Conservation (phyloP, 2,113 vertebrate genomes). For the Cyprinodon variegatus region DNA sequence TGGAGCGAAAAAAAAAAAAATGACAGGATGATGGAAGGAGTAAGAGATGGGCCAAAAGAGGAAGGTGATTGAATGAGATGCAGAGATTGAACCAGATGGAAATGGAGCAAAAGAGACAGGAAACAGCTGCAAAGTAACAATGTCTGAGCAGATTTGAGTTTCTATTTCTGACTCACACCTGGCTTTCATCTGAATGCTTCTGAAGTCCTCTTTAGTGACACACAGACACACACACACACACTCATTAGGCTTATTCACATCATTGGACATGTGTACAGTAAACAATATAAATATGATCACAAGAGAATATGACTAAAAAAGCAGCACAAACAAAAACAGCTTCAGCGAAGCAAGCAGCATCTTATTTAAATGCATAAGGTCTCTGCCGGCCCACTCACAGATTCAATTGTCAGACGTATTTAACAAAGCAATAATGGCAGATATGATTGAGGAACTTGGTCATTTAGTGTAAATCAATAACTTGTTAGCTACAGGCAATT, state of each 20-base stretch:
- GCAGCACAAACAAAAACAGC: background rate
- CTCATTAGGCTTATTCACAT: background rate
- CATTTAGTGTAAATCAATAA: constrained; percentile 55
- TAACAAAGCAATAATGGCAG: constrained; percentile 23
- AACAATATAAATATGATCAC: background rate
- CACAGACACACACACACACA: constrained; percentile 23
- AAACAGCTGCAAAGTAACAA: constrained; percentile 48
- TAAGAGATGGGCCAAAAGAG: background rate
- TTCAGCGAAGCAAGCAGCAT: background rate
- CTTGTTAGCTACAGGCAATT: constrained; percentile 49
- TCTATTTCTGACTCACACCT: constrained; percentile 61
- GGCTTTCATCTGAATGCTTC: constrained; percentile 51
- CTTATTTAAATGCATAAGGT: constrained; percentile 6
- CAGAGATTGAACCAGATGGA: constrained; percentile 9
- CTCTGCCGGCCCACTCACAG: background rate
- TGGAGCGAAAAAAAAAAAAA: background rate
- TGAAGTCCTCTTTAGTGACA: constrained; percentile 22
- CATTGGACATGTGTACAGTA: background rate
- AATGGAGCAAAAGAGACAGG: constrained; percentile 29
- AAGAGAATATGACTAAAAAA: background rate
- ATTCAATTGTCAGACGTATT: constrained; percentile 40
- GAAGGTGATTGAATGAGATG: constrained; percentile 1
- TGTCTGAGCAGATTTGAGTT: constrained; percentile 36
- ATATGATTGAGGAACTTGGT: constrained; percentile 51
- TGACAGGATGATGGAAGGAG: background rate